These are phyloP conservation scores for Tridacna crocea DNA, from an alignment of 2,888 invertebrate genomes.

Conservation along the genomic window DNA sequence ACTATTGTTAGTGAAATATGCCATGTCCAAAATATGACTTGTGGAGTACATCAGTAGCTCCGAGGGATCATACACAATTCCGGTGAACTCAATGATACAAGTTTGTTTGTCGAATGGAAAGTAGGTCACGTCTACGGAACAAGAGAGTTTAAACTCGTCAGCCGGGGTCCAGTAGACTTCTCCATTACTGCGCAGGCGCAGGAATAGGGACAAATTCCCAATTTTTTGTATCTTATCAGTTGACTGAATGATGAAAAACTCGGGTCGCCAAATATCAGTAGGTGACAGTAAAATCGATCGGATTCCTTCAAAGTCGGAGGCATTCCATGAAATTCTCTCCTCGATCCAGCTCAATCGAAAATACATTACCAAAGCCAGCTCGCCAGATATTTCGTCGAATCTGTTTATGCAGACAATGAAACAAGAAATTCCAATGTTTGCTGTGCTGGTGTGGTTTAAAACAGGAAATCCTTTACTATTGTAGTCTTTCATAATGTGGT, in stretches of 20 bases:
- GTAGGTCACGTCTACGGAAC: constrained; percentile 52
- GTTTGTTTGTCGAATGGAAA: constrained; percentile 58
- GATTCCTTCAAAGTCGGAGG: constrained; percentile 1
- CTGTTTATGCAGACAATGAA: constrained; percentile 32
- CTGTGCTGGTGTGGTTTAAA: background rate
- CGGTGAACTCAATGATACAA: constrained; percentile 35
- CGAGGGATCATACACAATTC: background rate
- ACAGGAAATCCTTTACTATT: constrained; percentile 16
- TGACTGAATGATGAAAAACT: constrained; percentile 36
- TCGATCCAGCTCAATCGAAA: constrained; percentile 43
- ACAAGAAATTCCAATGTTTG: background rate
- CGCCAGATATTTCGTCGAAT: constrained; percentile 51
- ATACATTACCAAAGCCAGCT: constrained; percentile 16
- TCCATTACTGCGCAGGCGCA: constrained; percentile 29
- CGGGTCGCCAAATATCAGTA: constrained; percentile 45
- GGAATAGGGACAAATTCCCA: constrained; percentile 20
- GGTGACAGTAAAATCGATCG: constrained; percentile 26
- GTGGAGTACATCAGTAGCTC: constrained; percentile 5
- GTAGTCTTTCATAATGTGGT: constrained; percentile 12
- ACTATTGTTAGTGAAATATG: constrained; percentile 34
- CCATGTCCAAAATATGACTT: background rate
- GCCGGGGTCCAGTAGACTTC: constrained; percentile 36
- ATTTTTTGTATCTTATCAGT: constrained; percentile 29
- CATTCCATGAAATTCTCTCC: constrained; percentile 36
- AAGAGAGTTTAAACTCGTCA: constrained; percentile 31